Base-by-base conservation (phyloP, 2,888 invertebrate species). In the Pseudoips prasinana region DNA sequence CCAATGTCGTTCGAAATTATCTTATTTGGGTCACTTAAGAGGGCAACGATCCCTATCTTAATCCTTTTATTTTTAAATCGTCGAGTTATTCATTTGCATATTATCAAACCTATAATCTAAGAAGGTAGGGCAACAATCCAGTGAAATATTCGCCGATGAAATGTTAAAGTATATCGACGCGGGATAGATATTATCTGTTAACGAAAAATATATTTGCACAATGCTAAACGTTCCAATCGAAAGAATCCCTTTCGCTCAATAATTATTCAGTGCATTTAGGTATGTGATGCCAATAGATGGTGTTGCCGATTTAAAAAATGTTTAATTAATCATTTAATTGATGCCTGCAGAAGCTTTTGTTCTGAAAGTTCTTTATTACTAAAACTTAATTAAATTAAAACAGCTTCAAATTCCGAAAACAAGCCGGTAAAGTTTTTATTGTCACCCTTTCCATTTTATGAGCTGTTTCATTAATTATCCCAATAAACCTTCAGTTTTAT, bases 1-100 rank as follows among this genome's bases (percentile, higher is more conserved):
- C 59, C 56, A 64, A 63, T 69, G 74, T 74, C 73, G 68, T 65
- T 73, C 61, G 58, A 70, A 71, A 72, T 81, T 75, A 78, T 81
- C 74, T 83, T 86, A 85, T 84, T 83, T 85, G 77, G 85, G 85
- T 85, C 84, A 86, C 69, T 77, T 75, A 67, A 57, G 60, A 73
- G 84, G 77, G 59, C 82, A 79, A 69, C 62, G 84, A 79, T 78
- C 85, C 63, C 67, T 38, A 46, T 45, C 54, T 63, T 74, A 73
- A 77, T 74, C 67, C 76, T 78, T 84, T 81, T 82, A 73, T 81
- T 83, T 78, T 74, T 62, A 73, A 72, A 75, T 79, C 77, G 73
- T 72, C 73, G 75, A 61, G 53, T 70, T 55, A 50, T 73, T 75
- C 71, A 82, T 86, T 84, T 83, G 75, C 83, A 85, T 86, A 73